These are phyloP conservation scores for Leptarthrus brevirostris DNA, from an alignment of 2,888 invertebrate genomes.

Conservation along the genomic window DNA sequence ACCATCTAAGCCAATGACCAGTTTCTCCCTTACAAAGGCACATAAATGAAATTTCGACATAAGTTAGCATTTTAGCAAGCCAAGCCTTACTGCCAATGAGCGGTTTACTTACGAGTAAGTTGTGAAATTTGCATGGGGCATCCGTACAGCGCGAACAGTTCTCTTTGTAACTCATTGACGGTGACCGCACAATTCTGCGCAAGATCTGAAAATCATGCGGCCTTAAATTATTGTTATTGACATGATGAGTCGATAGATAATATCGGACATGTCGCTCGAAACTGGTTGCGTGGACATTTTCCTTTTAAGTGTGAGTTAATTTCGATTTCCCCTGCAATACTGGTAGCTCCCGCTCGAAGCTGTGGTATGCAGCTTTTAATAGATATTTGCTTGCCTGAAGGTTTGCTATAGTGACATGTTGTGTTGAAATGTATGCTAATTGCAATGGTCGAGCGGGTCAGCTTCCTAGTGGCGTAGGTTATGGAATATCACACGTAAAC, in stretches of 20 bases:
- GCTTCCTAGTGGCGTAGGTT: neutral
- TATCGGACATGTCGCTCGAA: conserved; percentile 54
- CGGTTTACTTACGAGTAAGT: conserved; percentile 42
- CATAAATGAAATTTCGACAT: conserved; percentile 45
- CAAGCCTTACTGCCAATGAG: conserved; percentile 41
- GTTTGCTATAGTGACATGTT: conserved; percentile 40
- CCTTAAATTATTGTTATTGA: conserved; percentile 55
- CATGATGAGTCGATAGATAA: conserved; percentile 55
- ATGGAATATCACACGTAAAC: conserved; percentile 32
- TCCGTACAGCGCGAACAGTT: conserved; percentile 32
- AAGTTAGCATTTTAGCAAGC: conserved; percentile 43
- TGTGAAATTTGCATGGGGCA: conserved; percentile 53
- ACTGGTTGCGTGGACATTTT: conserved; percentile 47
- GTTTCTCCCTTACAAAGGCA: conserved; percentile 32
- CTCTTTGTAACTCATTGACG: conserved; percentile 8
- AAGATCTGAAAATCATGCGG: conserved; percentile 53
- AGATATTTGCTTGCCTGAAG: neutral
- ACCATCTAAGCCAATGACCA: neutral
- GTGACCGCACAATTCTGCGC: conserved; percentile 21
- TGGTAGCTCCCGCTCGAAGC: neutral
- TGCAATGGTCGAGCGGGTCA: conserved; percentile 41
- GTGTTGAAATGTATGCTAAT: conserved; percentile 49
- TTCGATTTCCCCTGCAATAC: neutral
- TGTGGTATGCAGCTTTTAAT: neutral
- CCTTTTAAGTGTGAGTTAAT: conserved; percentile 31